These are phyloP conservation scores for Agelastica alni DNA, from an alignment of 2,888 invertebrate species.

Conservation along the genomic window DNA sequence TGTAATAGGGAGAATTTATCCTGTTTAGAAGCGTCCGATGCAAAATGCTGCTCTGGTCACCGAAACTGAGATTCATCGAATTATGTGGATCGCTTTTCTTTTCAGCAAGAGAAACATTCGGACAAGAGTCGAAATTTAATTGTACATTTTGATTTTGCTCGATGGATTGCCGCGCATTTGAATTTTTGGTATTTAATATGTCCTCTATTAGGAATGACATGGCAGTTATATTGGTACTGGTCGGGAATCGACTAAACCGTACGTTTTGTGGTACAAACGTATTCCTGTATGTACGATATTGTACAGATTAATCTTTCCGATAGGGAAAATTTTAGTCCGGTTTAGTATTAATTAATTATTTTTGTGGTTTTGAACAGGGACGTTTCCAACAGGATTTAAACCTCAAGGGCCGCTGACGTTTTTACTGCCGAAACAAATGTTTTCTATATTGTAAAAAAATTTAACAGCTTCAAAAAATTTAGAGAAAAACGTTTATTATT, in stretches of 20 bases:
- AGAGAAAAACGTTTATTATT: no score
- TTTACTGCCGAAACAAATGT: no score
- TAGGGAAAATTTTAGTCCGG: constrained; percentile 18
- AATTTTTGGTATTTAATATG: constrained; percentile 8
- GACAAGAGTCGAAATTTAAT: background rate
- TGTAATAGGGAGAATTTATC: constrained; percentile 11
- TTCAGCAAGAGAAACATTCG: background rate
- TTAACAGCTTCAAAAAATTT: no score
- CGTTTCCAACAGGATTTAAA: no score
- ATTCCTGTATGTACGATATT: constrained; percentile 13
- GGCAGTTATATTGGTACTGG: background rate
- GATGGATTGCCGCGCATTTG: background rate
- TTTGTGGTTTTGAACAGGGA: constrained; percentile 19
- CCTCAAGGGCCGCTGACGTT: no score
- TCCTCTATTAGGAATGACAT: constrained; percentile 19
- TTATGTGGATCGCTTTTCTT: background rate
- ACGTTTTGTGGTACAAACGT: constrained; percentile 8
- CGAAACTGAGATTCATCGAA: background rate
- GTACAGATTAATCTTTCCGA: constrained; percentile 14
- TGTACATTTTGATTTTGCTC: background rate
- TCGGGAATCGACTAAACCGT: background rate
- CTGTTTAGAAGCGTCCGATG: constrained; percentile 17
- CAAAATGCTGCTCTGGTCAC: constrained; percentile 17
- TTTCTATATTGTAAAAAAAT: no score
- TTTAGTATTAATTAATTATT: constrained; percentile 19